Conservation (phyloP, 2,797 vertebrate genomes). For the Pterois miles region DNA sequence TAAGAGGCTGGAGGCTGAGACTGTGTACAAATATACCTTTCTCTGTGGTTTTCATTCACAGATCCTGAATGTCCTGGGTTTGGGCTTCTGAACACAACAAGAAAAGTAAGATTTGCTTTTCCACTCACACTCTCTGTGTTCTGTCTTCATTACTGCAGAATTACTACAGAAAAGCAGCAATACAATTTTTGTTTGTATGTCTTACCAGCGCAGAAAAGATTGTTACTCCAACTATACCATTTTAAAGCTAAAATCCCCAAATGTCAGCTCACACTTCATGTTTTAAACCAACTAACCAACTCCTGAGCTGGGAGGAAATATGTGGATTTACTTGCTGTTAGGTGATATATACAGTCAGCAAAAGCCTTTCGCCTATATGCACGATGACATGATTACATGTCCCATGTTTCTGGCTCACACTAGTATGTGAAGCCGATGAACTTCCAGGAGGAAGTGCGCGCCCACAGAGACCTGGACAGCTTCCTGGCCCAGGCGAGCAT, state of each 20-base stretch:
- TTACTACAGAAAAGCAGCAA: background rate
- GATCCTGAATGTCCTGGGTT: constrained; percentile 84
- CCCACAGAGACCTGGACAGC: constrained; percentile 89
- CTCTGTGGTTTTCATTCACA: constrained; percentile 55
- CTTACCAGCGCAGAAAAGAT: background rate
- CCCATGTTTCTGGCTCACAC: background rate
- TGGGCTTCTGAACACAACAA: constrained; percentile 93
- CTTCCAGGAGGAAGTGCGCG: constrained; percentile 92
- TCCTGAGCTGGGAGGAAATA: background rate
- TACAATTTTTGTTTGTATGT: background rate
- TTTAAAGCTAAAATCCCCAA: background rate
- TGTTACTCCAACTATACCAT: background rate
- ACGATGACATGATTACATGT: background rate
- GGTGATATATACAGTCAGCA: background rate
- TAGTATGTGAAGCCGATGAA: constrained; percentile 96
- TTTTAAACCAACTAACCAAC: background rate
- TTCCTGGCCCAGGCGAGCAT: constrained; percentile 92
- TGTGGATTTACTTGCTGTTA: background rate
- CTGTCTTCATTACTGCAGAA: background rate
- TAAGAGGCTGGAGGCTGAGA: background rate
- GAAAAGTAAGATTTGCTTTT: constrained; percentile 86
- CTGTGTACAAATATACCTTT: background rate
- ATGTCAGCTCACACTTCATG: background rate
- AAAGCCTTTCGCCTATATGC: background rate
- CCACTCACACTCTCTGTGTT: background rate